Evolutionary conservation across 1,140 invertebrate species (phyloP).

Genomic region (Ceratitis capitata): DNA sequence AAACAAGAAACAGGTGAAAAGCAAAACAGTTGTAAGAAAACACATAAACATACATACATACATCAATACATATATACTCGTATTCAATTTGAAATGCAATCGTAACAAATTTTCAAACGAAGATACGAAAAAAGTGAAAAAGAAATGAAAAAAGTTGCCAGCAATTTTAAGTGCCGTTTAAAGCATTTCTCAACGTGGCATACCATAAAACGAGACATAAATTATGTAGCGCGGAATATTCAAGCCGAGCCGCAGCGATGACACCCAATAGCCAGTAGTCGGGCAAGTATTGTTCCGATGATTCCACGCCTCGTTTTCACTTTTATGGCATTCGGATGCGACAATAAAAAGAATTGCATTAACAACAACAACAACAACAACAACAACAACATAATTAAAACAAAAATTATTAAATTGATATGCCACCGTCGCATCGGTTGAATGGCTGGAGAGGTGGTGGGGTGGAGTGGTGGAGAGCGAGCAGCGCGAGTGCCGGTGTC

Average conservation of each 20-base stretch:
- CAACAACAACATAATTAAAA: no score
- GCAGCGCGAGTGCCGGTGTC: no score
- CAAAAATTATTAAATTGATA: conserved; percentile 31
- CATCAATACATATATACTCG: background rate
- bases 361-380: no score
- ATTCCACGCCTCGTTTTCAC: conserved; percentile 31
- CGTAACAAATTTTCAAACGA: background rate
- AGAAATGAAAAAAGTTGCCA: conserved; percentile 1
- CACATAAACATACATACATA: background rate
- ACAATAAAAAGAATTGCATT: no score
- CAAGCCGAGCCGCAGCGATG: background rate
- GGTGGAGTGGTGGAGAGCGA: background rate
- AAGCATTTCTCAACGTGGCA: background rate
- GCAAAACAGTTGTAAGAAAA: background rate
- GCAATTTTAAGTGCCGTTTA: background rate
- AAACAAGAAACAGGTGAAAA: background rate
- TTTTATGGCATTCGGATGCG: conserved; percentile 30
- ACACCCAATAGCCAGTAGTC: background rate
- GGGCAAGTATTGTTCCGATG: background rate
- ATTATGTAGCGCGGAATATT: conserved; percentile 8
- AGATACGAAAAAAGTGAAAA: no score
- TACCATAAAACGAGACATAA: background rate
- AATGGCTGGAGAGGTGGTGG: background rate
- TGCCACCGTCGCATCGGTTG: background rate
- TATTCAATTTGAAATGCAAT: background rate